Evolutionary conservation across 2,797 vertebrate species (phyloP), one percentile per base, ranked within the genome.

Genomic region (Mus caroli): DNA sequence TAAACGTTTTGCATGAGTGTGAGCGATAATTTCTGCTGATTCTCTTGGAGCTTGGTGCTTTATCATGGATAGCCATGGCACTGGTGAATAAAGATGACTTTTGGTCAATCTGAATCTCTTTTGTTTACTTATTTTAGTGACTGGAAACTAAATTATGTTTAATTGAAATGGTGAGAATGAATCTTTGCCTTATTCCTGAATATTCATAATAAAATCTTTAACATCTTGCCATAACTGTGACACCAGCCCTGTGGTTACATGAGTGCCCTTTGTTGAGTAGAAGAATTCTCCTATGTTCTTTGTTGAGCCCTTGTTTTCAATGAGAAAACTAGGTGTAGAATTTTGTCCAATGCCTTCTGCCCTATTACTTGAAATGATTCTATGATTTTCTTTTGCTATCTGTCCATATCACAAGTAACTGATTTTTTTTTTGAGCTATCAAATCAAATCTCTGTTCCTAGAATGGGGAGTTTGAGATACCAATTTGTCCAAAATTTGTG

Each of bases 391-490:
- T 58, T 80, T 82, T 26, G 37, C 90, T 22, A 26, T 73, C 37
- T 85, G 40, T 67, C 78, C n/a, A 28, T 67, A 77, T 80, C 22
- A 34, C 80, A 64, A 82, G 52, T 78, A 73, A 80, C 24, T 22
- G 52, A 56, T 43, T 84, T 46, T 82, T 82, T 78, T 46, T 82
- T 84, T 94, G 67, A 90, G 87, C 26, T 90, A 34, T 75, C 60
- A 83, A 83, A 83, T 2, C 37, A 87, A 82, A 83, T n/a, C 62
- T 71, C 31, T 69, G 10, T 43, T 88, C 69, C 52, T 19, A 2
- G 37, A 40, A 40, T 79, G 50, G 88, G 40, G 19, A 64, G 58
- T 52, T 43, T 90, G 52, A 40, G 2, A 12, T 34, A 28, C 54
- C 6, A 40, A 3, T 71, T 34, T 94, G 52, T 20, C 88, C n/a